Percentiles rank a stretch among this genome's conserved stretches.
Evolutionary conservation across 2,888 invertebrate genomes (phyloP).

Genomic region (Drosophila differens): DNA sequence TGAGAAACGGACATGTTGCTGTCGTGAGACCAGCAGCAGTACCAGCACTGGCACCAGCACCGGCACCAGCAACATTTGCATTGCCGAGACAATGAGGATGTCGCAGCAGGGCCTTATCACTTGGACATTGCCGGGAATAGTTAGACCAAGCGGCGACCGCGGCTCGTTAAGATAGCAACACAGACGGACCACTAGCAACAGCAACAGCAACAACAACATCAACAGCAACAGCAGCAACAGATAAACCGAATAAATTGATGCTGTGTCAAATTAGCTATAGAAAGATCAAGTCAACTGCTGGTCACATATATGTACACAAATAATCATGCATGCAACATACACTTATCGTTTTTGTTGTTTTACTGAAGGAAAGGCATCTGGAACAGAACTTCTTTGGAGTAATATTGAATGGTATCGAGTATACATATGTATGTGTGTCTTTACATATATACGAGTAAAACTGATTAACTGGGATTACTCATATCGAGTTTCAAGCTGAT

Average conservation of each 20-base stretch:
- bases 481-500: constrained; percentile 8
- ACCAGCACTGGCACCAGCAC: constrained; percentile 13
- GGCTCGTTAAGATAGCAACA: constrained; percentile 39
- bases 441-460: not conserved
- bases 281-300: constrained; percentile 35
- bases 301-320: not conserved
- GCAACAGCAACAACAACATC: not conserved
- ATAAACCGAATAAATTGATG: constrained; percentile 37
- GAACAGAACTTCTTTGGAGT: constrained; percentile 7
- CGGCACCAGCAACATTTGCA: constrained; percentile 37
- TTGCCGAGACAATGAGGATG: constrained; percentile 14
- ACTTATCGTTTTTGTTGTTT: constrained; percentile 25
- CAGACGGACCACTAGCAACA: constrained; percentile 14
- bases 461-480: constrained; percentile 16
- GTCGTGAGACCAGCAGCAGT: constrained; percentile 15
- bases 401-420: not conserved
- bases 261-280: constrained; percentile 52
- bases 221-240: constrained; percentile 18
- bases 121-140: constrained; percentile 20
- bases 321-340: not conserved
- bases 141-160: constrained; percentile 36
- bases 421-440: not conserved
- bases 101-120: constrained; percentile 37
- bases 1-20: constrained; percentile 30
- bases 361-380: constrained; percentile 5